Evolutionary conservation across 2,888 invertebrate genomes (phyloP).

Genomic region (Dryocosmus kuriphilus): DNA sequence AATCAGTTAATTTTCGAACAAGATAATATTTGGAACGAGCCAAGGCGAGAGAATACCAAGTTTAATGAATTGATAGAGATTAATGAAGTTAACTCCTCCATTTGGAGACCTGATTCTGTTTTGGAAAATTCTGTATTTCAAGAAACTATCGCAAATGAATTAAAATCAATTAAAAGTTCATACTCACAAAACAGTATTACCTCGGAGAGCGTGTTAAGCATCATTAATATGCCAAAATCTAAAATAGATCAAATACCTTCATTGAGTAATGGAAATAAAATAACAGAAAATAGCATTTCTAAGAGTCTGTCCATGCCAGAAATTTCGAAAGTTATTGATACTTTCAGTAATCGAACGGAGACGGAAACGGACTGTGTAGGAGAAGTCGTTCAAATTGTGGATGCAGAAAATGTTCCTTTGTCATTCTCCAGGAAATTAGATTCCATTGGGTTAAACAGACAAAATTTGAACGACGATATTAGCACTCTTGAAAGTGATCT

Average conservation of each 20-base stretch:
- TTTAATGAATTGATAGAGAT: neutral
- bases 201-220: slow-evolving; percentile 61
- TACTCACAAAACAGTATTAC: slow-evolving; percentile 55
- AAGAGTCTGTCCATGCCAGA: slow-evolving; percentile 29
- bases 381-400: slow-evolving; percentile 47
- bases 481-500: slow-evolving; percentile 72
- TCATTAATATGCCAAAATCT: slow-evolving; percentile 52
- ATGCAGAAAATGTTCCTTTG: slow-evolving; percentile 35
- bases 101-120: slow-evolving; percentile 42
- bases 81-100: neutral
- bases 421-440: slow-evolving; percentile 66
- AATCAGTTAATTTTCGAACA: slow-evolving; percentile 24
- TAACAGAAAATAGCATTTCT: slow-evolving; percentile 36
- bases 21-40: neutral
- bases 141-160: slow-evolving; percentile 49
- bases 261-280: neutral
- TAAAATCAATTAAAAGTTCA: slow-evolving; percentile 49
- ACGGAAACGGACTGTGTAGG: slow-evolving; percentile 12
- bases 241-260: slow-evolving; percentile 5
- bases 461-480: slow-evolving; percentile 72
- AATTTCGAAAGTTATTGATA: slow-evolving; percentile 39
- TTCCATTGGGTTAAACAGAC: slow-evolving; percentile 69
- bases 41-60: neutral
- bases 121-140: slow-evolving; percentile 56
- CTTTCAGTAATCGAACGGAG: neutral